phyloP scores from a whole-genome alignment of 2,888 invertebrate species.

The Orthonevra nobilis region DNA sequence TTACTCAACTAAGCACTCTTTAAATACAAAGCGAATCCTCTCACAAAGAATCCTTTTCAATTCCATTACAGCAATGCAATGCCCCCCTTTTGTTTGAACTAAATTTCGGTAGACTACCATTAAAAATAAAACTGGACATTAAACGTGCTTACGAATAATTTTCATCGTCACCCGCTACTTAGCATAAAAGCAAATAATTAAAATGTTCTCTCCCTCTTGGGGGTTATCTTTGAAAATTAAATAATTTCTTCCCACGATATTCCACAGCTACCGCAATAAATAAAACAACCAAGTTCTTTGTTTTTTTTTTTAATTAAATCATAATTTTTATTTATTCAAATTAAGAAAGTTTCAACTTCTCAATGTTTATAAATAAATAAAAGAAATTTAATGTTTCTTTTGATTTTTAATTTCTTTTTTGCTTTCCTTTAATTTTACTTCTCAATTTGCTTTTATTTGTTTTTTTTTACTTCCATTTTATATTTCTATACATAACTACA shows the following conservation, averaged over 20 bases:
- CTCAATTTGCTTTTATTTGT: conserved; percentile 15
- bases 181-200: conserved; percentile 38
- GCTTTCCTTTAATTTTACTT: background rate
- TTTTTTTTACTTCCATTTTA: conserved; percentile 7
- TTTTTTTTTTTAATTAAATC: conserved; percentile 56
- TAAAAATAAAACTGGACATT: conserved; percentile 23
- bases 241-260: background rate
- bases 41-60: background rate
- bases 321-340: conserved; percentile 63
- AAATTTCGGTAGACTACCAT: conserved; percentile 7
- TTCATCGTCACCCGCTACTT: conserved; percentile 2
- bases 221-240: background rate
- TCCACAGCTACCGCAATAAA: background rate
- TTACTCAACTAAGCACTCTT: too few species aligned
- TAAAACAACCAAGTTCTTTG: conserved; percentile 35
- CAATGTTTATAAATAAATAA: conserved; percentile 50
- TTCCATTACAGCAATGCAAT: conserved; percentile 26
- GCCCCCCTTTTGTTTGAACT: too few species aligned
- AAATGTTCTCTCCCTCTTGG: conserved; percentile 1
- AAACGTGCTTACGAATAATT: conserved; percentile 56
- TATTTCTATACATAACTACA: conserved; percentile 61
- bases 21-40: too few species aligned
- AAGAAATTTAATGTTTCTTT: conserved; percentile 52
- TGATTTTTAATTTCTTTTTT: conserved; percentile 23
- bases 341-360: conserved; percentile 36